Evolutionary conservation across 2,797 vertebrate genomes (phyloP), one percentile per base, ranked within the genome.

Genomic region (Xenops minutus): DNA sequence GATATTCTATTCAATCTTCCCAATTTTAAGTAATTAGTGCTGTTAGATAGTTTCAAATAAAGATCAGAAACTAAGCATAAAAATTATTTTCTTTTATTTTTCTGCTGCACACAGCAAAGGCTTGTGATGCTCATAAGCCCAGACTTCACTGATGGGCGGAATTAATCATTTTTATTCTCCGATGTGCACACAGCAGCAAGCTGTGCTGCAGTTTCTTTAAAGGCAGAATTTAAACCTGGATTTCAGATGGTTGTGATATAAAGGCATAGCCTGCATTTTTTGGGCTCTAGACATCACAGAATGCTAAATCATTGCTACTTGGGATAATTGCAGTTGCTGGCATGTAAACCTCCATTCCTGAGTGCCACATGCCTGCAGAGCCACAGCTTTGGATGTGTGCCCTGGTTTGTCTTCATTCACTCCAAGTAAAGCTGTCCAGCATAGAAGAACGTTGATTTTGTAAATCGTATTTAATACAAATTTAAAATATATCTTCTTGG

Each of bases 81-180:
- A 96, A 96, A 71, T 67, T 6, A 49, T 75, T 69, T 93, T 46
- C 4, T 7, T 56, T 78, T 95, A 91, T 95, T 95, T 92, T 88
- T 78, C 89, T 94, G 78, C 85, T 93, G 55, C 85, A 81, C 66
- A 44, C 68, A 93, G 92, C 81, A 94, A 94, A 87, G 66, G 58
- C 90, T 91, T 91, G 19, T 90, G 48, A 76, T 92, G 76, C 79
- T 88, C 59, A 41, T 66, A 77, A 92, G 63, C 14, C 8, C 93
- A 93, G 95, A 96, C 59, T 85, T 85, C 75, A 76, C 74, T 94
- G 81, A 58, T 91, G 73, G 94, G 79, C 30, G 93, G 75, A 91
- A 94, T 84, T 90, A 95, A 95, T 93, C 67, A 90, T 93, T 97
- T 95, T 95, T 95, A 84, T 95, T 97, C 69, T 89, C 87, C 66